Conservation (phyloP, 2,113 vertebrate species). For the Cryptomyrus ogoouensis region DNA sequence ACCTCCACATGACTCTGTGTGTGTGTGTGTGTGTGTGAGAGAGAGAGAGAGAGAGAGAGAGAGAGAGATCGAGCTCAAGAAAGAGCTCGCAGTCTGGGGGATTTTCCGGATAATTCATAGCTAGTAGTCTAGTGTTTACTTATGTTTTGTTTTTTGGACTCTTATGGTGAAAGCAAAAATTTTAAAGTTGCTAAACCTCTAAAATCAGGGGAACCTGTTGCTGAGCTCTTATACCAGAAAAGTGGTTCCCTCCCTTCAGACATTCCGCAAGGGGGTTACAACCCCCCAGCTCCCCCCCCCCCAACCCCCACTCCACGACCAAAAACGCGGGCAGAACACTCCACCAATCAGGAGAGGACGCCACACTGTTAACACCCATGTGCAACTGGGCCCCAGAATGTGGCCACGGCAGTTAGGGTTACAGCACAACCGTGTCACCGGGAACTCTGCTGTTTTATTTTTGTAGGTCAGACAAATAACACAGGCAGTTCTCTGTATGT, state of each 20-base stretch:
- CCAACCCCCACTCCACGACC: background rate
- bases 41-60: no score
- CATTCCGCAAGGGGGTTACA: constrained; percentile 27
- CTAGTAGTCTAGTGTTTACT: background rate
- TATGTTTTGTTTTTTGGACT: background rate
- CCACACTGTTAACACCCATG: constrained; percentile 38
- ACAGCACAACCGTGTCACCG: background rate
- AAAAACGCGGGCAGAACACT: constrained; percentile 28
- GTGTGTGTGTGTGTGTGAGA: no score
- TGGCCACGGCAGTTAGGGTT: constrained; percentile 21
- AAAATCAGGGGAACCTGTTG: background rate
- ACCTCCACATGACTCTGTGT: constrained; percentile 20
- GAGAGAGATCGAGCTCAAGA: background rate
- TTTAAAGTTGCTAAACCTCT: background rate
- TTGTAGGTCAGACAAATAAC: background rate
- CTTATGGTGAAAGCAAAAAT: background rate
- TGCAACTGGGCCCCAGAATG: constrained; percentile 26
- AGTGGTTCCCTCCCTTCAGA: background rate
- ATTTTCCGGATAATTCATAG: background rate
- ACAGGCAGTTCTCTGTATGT: background rate
- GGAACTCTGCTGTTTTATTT: background rate
- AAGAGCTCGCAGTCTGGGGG: background rate
- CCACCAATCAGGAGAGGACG: constrained; percentile 35
- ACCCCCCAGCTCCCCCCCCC: constrained; percentile 1
- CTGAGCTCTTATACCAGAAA: background rate